These are phyloP conservation scores for Diceros bicornis DNA, from an alignment of 2,797 vertebrate genomes.

Conservation along the genomic window DNA sequence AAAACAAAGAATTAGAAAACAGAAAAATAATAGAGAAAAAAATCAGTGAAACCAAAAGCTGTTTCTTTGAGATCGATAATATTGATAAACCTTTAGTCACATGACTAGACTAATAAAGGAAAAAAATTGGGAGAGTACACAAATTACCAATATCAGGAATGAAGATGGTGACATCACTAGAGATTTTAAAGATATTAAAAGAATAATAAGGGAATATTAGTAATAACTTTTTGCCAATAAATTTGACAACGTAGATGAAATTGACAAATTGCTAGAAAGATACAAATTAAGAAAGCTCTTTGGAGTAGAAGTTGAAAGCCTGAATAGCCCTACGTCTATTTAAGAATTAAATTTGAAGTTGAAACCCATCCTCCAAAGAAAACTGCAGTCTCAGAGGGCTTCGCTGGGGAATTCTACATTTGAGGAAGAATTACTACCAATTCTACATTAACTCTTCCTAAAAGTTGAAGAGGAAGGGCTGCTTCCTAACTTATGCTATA, in stretches of 20 bases:
- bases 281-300: not conserved
- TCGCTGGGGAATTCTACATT: not conserved
- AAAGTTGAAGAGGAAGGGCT: not conserved
- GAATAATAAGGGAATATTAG: not conserved
- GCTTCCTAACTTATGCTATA: not conserved
- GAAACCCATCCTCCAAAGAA: not conserved
- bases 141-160: not conserved
- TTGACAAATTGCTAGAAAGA: not conserved
- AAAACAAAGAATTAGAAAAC: not conserved
- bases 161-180: not conserved
- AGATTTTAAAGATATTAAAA: not conserved
- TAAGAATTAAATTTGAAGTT: not conserved
- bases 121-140: not conserved
- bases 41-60: not conserved
- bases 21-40: not conserved
- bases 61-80: not conserved
- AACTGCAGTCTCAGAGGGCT: not conserved
- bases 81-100: not conserved
- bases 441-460: not conserved
- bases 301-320: not conserved
- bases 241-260: not conserved
- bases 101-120: not conserved
- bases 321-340: not conserved
- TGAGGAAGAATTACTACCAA: not conserved
- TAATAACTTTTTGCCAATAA: not conserved